A percentile compares a stretch with the other conserved stretches of the same genome.
These are phyloP conservation scores for Gadopsis marmoratus DNA, from an alignment of 2,797 vertebrate species.

Conservation along the genomic window DNA sequence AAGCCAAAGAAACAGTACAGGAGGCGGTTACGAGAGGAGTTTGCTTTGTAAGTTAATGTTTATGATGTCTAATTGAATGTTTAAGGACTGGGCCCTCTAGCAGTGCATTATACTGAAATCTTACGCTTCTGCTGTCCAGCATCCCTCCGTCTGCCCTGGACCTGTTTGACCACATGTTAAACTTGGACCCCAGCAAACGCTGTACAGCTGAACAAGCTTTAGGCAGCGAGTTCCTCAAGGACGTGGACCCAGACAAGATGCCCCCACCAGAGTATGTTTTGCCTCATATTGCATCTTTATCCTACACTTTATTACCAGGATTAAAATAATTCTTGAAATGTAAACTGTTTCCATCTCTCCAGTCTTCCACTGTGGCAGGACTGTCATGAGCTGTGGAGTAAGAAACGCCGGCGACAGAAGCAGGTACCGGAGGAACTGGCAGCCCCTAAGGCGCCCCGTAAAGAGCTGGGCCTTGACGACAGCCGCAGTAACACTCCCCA, in stretches of 20 bases:
- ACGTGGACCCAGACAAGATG: constrained; percentile 98
- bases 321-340: background rate
- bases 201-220: constrained; percentile 96
- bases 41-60: constrained; percentile 92
- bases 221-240: constrained; percentile 94
- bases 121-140: constrained; percentile 73
- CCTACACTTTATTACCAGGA: background rate
- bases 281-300: background rate
- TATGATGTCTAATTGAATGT: background rate
- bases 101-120: background rate
- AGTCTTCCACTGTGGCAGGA: constrained; percentile 99
- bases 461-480: constrained; percentile 95
- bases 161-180: constrained; percentile 98
- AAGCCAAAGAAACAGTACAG: constrained; percentile 99
- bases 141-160: constrained; percentile 94
- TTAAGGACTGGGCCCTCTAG: no score
- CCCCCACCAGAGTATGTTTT: constrained; percentile 96
- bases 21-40: constrained; percentile 96
- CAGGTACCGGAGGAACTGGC: constrained; percentile 94
- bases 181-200: constrained; percentile 96
- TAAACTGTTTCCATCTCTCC: background rate
- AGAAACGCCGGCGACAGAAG: constrained; percentile 97
- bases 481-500: constrained; percentile 97
- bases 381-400: constrained; percentile 99
- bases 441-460: constrained; percentile 92